phyloP scores from a whole-genome alignment of 2,113 vertebrate species.

The Tyto alba region DNA sequence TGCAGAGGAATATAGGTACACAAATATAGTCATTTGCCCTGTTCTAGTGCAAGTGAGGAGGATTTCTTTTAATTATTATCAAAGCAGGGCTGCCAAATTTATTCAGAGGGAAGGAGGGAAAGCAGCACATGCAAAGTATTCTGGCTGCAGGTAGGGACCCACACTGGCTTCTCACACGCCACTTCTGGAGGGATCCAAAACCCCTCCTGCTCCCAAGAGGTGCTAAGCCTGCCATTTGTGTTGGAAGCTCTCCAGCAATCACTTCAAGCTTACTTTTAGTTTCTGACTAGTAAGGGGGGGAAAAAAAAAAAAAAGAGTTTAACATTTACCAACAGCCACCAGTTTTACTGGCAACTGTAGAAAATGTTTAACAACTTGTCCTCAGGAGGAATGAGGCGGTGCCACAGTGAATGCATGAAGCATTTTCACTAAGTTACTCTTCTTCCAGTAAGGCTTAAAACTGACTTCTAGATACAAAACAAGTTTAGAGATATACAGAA shows the following conservation, averaged over 20 bases:
- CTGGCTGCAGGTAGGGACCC: not conserved
- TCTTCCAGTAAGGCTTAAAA: not conserved
- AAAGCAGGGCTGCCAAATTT: not conserved
- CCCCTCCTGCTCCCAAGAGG: not conserved
- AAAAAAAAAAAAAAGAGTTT: not conserved
- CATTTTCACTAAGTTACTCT: not conserved
- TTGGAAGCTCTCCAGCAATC: not conserved
- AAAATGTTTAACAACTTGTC: not conserved
- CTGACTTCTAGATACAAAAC: not conserved
- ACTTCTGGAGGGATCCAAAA: not conserved
- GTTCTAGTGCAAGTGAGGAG: not conserved
- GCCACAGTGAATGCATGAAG: not conserved
- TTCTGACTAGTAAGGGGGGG: not conserved
- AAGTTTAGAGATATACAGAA: not conserved
- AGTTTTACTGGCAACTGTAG: not conserved
- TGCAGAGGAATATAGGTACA: fast-evolving
- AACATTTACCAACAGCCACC: not conserved
- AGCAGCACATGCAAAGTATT: not conserved
- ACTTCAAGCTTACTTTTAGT: not conserved
- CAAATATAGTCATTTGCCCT: not conserved
- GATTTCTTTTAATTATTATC: not conserved
- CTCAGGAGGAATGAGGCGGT: not conserved
- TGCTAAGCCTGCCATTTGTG: not conserved
- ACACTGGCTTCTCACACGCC: not conserved
- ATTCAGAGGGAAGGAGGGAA: not conserved